phyloP scores from a whole-genome alignment of 2,797 vertebrate species.

The Poecilia gillii region DNA sequence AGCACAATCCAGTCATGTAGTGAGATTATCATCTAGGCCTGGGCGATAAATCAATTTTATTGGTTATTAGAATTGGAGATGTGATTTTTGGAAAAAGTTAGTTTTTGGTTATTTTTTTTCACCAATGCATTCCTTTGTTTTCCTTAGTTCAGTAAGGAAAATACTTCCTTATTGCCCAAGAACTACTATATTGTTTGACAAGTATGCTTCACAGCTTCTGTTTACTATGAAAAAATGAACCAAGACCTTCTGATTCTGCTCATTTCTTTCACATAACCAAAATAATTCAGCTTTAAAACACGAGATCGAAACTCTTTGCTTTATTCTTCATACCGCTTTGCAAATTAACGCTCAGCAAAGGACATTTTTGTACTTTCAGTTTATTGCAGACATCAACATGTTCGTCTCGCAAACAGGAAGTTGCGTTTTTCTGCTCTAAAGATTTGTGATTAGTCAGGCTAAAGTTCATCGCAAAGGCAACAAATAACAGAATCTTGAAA shows the following conservation, averaged over 20 bases:
- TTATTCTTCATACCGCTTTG: background rate
- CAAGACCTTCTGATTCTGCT: background rate
- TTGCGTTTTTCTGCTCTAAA: slow-evolving; percentile 9
- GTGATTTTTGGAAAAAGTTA: too few relatives aligned
- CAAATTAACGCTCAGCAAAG: background rate
- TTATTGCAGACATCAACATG: background rate
- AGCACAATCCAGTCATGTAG: background rate
- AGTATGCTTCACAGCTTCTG: too few relatives aligned
- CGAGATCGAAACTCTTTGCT: background rate
- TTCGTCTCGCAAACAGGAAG: slow-evolving; percentile 35
- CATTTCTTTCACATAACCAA: background rate
- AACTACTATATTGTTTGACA: too few relatives aligned
- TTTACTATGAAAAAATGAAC: background rate
- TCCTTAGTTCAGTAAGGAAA: too few relatives aligned
- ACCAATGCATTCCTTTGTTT: too few relatives aligned
- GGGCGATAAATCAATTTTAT: too few relatives aligned
- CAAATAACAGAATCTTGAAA: slow-evolving; percentile 10
- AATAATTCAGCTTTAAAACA: background rate
- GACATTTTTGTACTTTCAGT: background rate
- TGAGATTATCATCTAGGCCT: background rate
- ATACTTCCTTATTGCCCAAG: too few relatives aligned
- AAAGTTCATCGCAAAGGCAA: background rate
- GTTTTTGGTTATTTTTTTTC: too few relatives aligned
- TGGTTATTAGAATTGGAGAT: too few relatives aligned
- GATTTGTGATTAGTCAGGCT: background rate